These are phyloP conservation scores for Aethes cnicana DNA, from an alignment of 2,888 invertebrate genomes.

Conservation along the genomic window DNA sequence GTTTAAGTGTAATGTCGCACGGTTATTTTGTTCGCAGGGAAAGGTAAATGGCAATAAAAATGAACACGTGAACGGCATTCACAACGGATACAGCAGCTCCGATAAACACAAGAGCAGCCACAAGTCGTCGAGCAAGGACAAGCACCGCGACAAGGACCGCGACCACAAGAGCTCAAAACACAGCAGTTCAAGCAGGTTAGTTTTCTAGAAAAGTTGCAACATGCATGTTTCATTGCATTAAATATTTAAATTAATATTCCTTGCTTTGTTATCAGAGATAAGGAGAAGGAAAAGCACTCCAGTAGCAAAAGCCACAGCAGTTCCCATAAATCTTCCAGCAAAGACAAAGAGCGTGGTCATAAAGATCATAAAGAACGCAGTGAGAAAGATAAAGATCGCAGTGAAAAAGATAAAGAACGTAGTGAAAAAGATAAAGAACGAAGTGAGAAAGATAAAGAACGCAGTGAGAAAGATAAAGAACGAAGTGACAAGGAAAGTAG, in stretches of 20 bases:
- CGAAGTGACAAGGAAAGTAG: conserved; percentile 50
- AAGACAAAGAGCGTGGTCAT: conserved; percentile 66
- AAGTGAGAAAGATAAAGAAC: conserved; percentile 60
- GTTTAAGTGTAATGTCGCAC: conserved; percentile 18
- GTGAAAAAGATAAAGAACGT: conserved; percentile 40
- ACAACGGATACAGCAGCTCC: conserved; percentile 87
- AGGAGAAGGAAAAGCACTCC: conserved; percentile 80
- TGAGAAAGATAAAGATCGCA: conserved; percentile 48
- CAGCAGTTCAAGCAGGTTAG: conserved; percentile 77
- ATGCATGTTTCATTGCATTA: conserved; percentile 23
- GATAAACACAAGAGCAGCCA: conserved; percentile 83
- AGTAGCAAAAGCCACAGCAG: conserved; percentile 81
- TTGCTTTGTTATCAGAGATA: conserved; percentile 54
- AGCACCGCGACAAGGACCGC: conserved; percentile 86
- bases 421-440: conserved; percentile 58
- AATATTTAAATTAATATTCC: conserved; percentile 26
- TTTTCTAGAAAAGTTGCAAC: conserved; percentile 63
- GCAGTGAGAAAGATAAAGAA: conserved; percentile 52
- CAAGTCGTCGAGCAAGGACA: conserved; percentile 86
- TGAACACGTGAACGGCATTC: conserved; percentile 89
- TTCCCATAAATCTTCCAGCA: conserved; percentile 78
- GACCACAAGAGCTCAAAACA: conserved; percentile 81
- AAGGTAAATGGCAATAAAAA: conserved; percentile 80
- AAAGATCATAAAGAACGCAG: conserved; percentile 53
- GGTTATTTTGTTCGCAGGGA: conserved; percentile 55